phyloP scores from a whole-genome alignment of 2,888 invertebrate species.

The Drosophila vallismaia region DNA sequence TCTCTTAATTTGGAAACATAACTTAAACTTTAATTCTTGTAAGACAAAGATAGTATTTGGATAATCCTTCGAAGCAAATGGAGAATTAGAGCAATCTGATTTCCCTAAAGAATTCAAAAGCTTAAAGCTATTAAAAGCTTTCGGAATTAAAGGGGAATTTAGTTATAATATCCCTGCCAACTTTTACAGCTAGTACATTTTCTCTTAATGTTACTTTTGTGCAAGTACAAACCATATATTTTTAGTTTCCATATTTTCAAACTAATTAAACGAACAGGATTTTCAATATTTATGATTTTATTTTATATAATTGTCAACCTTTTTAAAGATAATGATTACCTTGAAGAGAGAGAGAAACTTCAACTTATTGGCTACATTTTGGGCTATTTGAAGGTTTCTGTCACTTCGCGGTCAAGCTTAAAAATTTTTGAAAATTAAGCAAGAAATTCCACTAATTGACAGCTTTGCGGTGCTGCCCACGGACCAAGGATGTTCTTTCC shows the following conservation, averaged over 20 bases:
- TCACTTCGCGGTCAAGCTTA: no score
- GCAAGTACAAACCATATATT: no score
- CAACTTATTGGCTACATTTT: not conserved
- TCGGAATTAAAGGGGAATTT: constrained; percentile 1
- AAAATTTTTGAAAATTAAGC: constrained; percentile 24
- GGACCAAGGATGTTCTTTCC: constrained; percentile 3
- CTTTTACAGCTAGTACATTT: not conserved
- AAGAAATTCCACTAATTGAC: constrained; percentile 37
- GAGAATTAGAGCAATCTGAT: not conserved
- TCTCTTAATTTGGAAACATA: no score
- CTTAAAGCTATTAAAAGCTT: constrained; percentile 22
- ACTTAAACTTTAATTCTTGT: no score
- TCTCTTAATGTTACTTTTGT: constrained; percentile 1
- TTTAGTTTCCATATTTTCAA: not conserved
- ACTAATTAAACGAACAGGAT: not conserved
- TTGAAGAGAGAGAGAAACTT: no score
- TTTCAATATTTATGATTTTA: no score
- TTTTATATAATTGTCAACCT: no score
- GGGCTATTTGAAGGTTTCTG: not conserved
- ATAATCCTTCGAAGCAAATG: no score
- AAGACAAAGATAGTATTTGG: no score
- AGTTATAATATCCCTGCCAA: not conserved
- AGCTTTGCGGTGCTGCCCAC: constrained; percentile 29
- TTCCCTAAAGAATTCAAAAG: constrained; percentile 4
- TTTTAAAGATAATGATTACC: no score